phyloP scores from a whole-genome alignment of 2,797 vertebrate species.

The Myoxocephalus aenaeus region DNA sequence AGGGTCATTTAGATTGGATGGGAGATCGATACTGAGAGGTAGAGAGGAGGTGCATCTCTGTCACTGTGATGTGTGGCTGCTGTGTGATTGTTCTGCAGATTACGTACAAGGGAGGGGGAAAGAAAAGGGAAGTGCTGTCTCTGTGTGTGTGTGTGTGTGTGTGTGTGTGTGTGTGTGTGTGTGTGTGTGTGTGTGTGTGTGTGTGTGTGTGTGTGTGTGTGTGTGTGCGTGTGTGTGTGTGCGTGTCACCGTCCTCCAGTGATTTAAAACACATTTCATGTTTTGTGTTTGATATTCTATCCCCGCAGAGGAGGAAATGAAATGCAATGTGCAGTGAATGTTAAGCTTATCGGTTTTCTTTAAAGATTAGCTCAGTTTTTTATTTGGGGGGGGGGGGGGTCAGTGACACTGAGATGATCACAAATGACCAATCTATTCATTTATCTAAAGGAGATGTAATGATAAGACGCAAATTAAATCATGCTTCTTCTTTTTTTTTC shows the following conservation, averaged over 20 bases:
- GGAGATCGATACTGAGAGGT: conserved; percentile 89
- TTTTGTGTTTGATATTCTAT: conserved; percentile 66
- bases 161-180: neutral
- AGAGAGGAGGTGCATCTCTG: conserved; percentile 86
- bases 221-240: neutral
- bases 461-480: conserved; percentile 48
- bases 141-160: neutral
- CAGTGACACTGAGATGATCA: conserved; percentile 33
- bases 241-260: conserved; percentile 62
- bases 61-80: conserved; percentile 86
- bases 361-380: conserved; percentile 37
- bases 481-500: conserved; percentile 9
- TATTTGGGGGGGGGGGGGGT: neutral
- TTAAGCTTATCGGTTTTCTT: conserved; percentile 52
- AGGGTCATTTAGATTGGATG: conserved; percentile 89
- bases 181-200: neutral
- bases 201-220: conserved; percentile 5
- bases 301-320: conserved; percentile 61
- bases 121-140: conserved; percentile 60
- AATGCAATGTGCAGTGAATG: conserved; percentile 56
- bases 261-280: conserved; percentile 74
- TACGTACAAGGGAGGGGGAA: conserved; percentile 68
- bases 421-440: conserved; percentile 52
- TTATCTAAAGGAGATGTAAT: conserved; percentile 33
- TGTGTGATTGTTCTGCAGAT: conserved; percentile 85